Percentiles rank a stretch among this genome's conserved stretches.
Conservation (phyloP, 2,888 invertebrate species). For the Nephrotoma appendiculata region DNA sequence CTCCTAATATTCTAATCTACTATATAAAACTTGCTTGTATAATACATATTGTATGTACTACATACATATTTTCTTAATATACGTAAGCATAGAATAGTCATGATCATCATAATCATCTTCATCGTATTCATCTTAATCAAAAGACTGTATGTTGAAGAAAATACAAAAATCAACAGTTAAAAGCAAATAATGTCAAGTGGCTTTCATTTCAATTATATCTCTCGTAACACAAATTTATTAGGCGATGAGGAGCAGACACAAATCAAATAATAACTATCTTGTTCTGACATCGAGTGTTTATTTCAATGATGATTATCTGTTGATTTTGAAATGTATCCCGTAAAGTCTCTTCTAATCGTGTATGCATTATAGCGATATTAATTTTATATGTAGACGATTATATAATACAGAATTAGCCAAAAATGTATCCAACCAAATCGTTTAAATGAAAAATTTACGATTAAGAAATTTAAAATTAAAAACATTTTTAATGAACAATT, state of each 20-base stretch:
- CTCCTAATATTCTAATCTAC: background rate
- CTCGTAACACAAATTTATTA: background rate
- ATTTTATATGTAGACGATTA: too few species aligned
- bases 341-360: too few species aligned
- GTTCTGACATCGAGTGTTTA: background rate
- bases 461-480: background rate
- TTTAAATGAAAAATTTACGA: background rate
- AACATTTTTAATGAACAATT: background rate
- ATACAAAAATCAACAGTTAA: background rate
- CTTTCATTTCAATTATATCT: background rate
- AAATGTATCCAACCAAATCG: background rate
- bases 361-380: background rate
- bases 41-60: background rate
- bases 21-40: background rate
- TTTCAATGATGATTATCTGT: background rate
- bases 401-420: background rate
- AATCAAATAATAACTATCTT: background rate
- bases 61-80: background rate
- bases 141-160: background rate
- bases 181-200: background rate
- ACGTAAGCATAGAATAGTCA: background rate
- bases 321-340: background rate
- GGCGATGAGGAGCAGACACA: background rate
- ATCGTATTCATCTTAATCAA: background rate
- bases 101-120: background rate